Evolutionary conservation across 1,140 invertebrate species (phyloP).

Genomic region (Heterodera carotae): DNA sequence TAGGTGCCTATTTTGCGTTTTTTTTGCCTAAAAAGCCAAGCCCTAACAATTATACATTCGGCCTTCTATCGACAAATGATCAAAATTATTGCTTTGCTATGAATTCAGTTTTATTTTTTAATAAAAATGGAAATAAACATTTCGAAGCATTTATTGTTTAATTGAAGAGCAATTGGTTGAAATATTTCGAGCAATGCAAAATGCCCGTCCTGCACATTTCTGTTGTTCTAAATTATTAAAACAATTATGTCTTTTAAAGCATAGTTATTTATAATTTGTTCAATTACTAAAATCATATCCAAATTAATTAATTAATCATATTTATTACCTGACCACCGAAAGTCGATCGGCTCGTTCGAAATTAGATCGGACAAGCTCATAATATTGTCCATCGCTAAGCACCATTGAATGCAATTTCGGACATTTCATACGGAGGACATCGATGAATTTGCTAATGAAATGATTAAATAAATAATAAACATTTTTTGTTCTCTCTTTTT

Average conservation of each 20-base stretch:
- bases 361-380: slow-evolving; percentile 97
- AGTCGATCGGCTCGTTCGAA: slow-evolving; percentile 94
- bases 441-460: slow-evolving; percentile 67
- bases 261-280: slow-evolving; percentile 83
- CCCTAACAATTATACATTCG: no score
- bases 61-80: no score
- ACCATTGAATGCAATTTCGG: slow-evolving; percentile 69
- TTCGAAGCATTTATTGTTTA: slow-evolving; percentile 24
- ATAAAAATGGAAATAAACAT: slow-evolving; percentile 1
- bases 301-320: no score
- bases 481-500: slow-evolving; percentile 38
- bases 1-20: no score
- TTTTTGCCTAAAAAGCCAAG: no score
- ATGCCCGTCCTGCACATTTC: slow-evolving; percentile 65
- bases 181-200: slow-evolving; percentile 63
- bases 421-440: slow-evolving; percentile 68
- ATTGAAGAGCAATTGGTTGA: slow-evolving; percentile 61
- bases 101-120: slow-evolving; percentile 3
- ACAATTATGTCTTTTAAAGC: background rate
- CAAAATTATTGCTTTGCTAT: no score
- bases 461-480: slow-evolving; percentile 60
- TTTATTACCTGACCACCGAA: slow-evolving; percentile 91
- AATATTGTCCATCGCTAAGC: slow-evolving; percentile 94
- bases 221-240: slow-evolving; percentile 53
- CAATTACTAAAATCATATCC: no score